Evolutionary conservation across 2,797 vertebrate species (phyloP).

Genomic region (Vipera latastei): DNA sequence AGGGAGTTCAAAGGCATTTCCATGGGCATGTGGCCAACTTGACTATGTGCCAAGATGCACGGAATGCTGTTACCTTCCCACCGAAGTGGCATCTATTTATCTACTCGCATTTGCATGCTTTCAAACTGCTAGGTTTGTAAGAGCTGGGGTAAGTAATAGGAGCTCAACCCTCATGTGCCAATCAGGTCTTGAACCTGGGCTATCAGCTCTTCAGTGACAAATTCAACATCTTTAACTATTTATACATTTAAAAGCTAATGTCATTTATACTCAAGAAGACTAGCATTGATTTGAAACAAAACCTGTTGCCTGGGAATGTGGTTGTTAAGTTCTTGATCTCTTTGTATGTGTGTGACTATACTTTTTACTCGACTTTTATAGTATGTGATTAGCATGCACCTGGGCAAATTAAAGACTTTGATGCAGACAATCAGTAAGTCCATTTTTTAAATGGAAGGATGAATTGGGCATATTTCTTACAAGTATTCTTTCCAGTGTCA

Average conservation of each 20-base stretch:
- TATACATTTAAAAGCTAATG: neutral
- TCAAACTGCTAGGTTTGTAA: neutral
- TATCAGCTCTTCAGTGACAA: neutral
- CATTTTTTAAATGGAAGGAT: neutral
- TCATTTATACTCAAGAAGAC: neutral
- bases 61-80: neutral
- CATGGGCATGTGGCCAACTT: neutral
- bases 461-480: neutral
- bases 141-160: neutral
- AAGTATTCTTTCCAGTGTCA: neutral
- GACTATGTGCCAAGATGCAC: neutral
- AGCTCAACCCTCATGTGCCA: neutral
- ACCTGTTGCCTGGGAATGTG: neutral
- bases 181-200: neutral
- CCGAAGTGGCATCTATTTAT: neutral
- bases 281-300: neutral
- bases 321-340: neutral
- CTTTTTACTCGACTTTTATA: neutral
- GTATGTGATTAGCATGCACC: neutral
- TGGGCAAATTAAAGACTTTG: neutral
- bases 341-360: neutral
- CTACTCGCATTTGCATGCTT: neutral
- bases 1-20: neutral
- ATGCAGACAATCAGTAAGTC: neutral
- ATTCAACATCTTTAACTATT: neutral